phyloP scores from a whole-genome alignment of 2,888 invertebrate species.

The Pterostichus niger region DNA sequence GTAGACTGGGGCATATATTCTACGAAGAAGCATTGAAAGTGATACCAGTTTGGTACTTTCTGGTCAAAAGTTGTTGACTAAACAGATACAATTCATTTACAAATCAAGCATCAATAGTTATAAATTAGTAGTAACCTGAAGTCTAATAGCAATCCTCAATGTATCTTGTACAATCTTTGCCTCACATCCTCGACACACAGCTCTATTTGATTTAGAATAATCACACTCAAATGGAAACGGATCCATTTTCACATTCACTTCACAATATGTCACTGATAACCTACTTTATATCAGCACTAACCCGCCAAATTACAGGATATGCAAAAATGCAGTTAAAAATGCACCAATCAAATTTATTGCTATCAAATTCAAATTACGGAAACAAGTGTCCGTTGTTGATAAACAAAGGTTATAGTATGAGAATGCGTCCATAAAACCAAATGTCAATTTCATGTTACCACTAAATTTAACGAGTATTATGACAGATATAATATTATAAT shows the following conservation, averaged over 20 bases:
- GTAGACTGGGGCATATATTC: slow-evolving; percentile 57
- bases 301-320: too few species aligned
- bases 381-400: too few species aligned
- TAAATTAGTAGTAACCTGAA: slow-evolving; percentile 36
- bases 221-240: slow-evolving; percentile 51
- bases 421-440: too few species aligned
- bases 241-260: slow-evolving; percentile 23
- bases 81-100: not conserved
- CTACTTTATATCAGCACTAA: too few species aligned
- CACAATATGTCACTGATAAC: too few species aligned
- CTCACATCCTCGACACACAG: slow-evolving; percentile 56
- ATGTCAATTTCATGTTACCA: too few species aligned
- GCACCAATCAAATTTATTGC: too few species aligned
- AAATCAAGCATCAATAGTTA: not conserved
- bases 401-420: too few species aligned
- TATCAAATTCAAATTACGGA: too few species aligned
- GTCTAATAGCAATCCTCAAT: slow-evolving; percentile 60
- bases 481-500: too few species aligned
- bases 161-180: slow-evolving; percentile 43
- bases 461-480: too few species aligned
- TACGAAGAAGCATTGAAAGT: slow-evolving; percentile 57
- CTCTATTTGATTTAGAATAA: slow-evolving; percentile 57
- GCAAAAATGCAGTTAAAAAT: too few species aligned
- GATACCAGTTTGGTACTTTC: slow-evolving; percentile 63
- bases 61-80: slow-evolving; percentile 57